These are phyloP conservation scores for Steinernema khuongi DNA, from an alignment of 1,140 invertebrate genomes.

Conservation along the genomic window DNA sequence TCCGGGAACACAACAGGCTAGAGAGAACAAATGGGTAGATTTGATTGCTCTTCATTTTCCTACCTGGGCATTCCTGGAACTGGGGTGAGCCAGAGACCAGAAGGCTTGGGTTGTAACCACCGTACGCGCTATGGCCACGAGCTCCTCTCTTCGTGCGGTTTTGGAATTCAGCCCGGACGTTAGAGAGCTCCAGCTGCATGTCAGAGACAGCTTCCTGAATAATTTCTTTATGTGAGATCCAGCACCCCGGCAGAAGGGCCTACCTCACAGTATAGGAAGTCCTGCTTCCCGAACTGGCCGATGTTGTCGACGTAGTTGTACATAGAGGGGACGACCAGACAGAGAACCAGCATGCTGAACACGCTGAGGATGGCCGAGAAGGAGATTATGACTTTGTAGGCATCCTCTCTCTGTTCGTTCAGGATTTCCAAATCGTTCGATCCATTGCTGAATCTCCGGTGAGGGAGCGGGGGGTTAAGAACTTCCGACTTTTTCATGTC, in stretches of 20 bases:
- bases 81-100: slow-evolving; percentile 48
- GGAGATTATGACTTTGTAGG: slow-evolving; percentile 50
- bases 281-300: slow-evolving; percentile 42
- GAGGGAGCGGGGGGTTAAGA: slow-evolving; percentile 24
- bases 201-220: slow-evolving; percentile 35
- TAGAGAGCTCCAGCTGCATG: slow-evolving; percentile 35
- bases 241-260: not conserved
- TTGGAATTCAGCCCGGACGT: slow-evolving; percentile 26
- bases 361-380: slow-evolving; percentile 47
- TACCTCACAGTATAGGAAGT: slow-evolving; percentile 56
- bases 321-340: slow-evolving; percentile 51
- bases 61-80: slow-evolving; percentile 58
- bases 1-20: slow-evolving; percentile 56
- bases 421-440: slow-evolving; percentile 26
- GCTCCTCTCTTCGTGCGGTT: slow-evolving; percentile 38
- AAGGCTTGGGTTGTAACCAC: slow-evolving; percentile 49
- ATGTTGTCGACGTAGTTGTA: slow-evolving; percentile 55
- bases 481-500: slow-evolving; percentile 15
- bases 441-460: slow-evolving; percentile 30
- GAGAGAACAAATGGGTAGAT: slow-evolving; percentile 19
- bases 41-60: not conserved
- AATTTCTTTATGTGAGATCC: not conserved
- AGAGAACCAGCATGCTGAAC: slow-evolving; percentile 43
- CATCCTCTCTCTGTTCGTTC: slow-evolving; percentile 43
- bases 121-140: slow-evolving; percentile 43